These are phyloP conservation scores for Lepilemur ruficaudatus DNA, from an alignment of 2,797 vertebrate genomes.

Conservation along the genomic window DNA sequence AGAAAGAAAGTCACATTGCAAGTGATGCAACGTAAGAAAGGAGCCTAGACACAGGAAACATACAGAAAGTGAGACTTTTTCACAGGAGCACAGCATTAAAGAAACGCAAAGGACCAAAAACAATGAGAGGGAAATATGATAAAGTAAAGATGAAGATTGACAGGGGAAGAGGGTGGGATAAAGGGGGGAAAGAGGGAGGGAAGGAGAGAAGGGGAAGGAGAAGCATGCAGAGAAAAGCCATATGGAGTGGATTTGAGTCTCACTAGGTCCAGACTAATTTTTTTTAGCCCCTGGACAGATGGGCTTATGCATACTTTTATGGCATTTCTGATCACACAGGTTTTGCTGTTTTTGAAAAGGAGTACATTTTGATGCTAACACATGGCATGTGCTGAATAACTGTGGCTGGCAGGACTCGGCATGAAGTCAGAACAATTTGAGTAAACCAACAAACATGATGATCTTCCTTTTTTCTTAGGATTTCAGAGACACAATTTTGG, in stretches of 20 bases:
- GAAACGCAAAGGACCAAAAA: not conserved
- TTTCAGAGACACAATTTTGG: not conserved
- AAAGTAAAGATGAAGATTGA: not conserved
- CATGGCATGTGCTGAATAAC: not conserved
- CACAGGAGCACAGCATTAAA: not conserved
- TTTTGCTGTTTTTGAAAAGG: not conserved
- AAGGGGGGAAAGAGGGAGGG: fast-evolving
- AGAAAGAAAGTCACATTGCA: not conserved
- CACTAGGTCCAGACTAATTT: not conserved
- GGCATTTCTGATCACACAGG: not conserved
- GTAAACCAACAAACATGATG: not conserved
- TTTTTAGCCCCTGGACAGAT: not conserved
- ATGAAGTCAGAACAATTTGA: constrained; percentile 1
- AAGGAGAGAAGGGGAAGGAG: too few species aligned
- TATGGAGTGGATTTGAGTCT: not conserved
- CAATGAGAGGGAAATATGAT: not conserved
- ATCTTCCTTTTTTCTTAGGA: constrained; percentile 16
- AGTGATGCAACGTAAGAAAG: not conserved
- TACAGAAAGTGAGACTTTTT: not conserved
- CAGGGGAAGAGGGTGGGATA: not conserved
- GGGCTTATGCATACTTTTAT: not conserved
- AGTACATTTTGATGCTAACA: not conserved
- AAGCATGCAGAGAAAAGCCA: not conserved
- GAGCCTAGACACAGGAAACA: not conserved
- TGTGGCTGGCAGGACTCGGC: not conserved